Evolutionary conservation across 2,797 vertebrate genomes (phyloP), one percentile per base, ranked within the genome.

Genomic region (Peromyscus melanophrys): DNA sequence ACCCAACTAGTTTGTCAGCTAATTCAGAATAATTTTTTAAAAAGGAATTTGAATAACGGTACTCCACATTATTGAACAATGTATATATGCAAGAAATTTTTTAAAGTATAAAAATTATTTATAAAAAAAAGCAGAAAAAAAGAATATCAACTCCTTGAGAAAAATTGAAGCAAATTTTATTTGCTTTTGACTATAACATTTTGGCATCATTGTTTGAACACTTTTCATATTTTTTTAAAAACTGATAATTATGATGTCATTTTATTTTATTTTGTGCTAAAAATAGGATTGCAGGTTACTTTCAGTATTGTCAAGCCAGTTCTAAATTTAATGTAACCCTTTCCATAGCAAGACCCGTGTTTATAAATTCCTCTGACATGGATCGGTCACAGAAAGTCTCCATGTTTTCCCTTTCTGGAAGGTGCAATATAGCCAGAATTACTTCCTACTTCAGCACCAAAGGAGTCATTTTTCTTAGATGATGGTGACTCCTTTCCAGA

Each of bases 141-240:
- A 46, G 10, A 75, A 77, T 29, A 61, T 63, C 23, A 61, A 61
- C 12, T 52, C 25, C 49, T 2, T 2, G 40, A 46, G 27, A 76
- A 82, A 77, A 87, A 61, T n/a, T 61, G 82, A 84, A 25, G 17
- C 11, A 73, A 92, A 80, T 89, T 55, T 10, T n/a, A 87, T 82
- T 37, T 34, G 21, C 52, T 78, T 81, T 82, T 61, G 1, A 80
- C n/a, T 7, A 31, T 69, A 86, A 73, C 2, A 89, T 43, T 71
- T 85, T 78, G 31, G 31, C 12, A 71, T 9, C 31, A 34, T 49
- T 87, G 69, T 90, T 87, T 80, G n/a, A 94, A 86, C 19, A 55
- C 1, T 82, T 94, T 23, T 13, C 34, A 92, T 14, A 82, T 52
- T 82, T 92, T 92, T 59, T 83, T 3, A 23, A 95, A 95, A 92